phyloP scores from a whole-genome alignment of 30 jellyfish, hydroid and myxozoan genomes.

The Haliclystus octoradiatus region DNA sequence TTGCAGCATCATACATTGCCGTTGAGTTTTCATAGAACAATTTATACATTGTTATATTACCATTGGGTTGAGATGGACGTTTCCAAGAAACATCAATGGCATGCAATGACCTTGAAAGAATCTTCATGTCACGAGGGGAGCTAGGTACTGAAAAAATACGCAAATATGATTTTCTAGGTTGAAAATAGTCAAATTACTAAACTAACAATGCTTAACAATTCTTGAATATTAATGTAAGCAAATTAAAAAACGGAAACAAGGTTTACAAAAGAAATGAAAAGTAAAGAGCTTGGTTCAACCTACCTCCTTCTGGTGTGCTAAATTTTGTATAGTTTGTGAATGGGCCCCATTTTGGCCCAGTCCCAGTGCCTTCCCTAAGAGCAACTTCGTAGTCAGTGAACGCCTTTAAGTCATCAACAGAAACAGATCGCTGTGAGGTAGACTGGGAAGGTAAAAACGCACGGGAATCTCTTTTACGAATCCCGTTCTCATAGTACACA shows the following conservation, averaged over 20 bases:
- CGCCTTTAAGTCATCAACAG: slow-evolving; percentile 12
- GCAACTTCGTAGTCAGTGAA: slow-evolving; percentile 26
- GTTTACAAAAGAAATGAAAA: no score
- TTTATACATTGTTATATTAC: slow-evolving; percentile 37
- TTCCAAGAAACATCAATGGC: slow-evolving; percentile 47
- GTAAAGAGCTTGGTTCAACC: not conserved
- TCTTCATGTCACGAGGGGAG: slow-evolving; percentile 27
- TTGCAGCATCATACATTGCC: slow-evolving; percentile 14
- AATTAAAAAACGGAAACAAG: no score
- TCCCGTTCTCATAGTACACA: slow-evolving; percentile 17
- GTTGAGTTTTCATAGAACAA: slow-evolving; percentile 42
- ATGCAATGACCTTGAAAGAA: slow-evolving; percentile 17
- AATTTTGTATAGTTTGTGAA: slow-evolving; percentile 17
- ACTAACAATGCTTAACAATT: no score
- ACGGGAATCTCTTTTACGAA: slow-evolving; percentile 1
- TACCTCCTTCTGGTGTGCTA: slow-evolving; percentile 85
- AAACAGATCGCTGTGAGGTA: slow-evolving; percentile 3
- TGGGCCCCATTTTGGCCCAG: slow-evolving; percentile 56
- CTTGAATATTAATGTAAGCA: no score
- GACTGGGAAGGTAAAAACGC: slow-evolving; percentile 10
- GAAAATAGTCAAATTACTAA: no score
- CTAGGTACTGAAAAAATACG: slow-evolving; percentile 23
- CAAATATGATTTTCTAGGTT: no score
- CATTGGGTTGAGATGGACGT: slow-evolving; percentile 52
- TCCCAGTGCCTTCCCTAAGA: slow-evolving; percentile 68